These are phyloP conservation scores for Conomelus anceps DNA, from an alignment of 2,888 invertebrate species.

Conservation along the genomic window DNA sequence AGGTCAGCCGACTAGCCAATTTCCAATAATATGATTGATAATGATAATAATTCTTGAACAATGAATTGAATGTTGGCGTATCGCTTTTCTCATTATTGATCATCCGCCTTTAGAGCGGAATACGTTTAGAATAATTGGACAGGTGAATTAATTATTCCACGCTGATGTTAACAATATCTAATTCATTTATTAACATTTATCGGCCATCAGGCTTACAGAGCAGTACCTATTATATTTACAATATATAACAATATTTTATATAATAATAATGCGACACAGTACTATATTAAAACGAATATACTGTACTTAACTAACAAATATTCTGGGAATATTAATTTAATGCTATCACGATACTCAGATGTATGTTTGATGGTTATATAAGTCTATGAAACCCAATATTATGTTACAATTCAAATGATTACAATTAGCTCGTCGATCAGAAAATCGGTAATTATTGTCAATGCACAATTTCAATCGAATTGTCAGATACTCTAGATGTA, in stretches of 20 bases:
- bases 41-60: not conserved
- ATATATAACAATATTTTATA: not conserved
- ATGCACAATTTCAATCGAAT: conserved; percentile 1
- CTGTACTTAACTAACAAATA: not conserved
- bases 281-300: not conserved
- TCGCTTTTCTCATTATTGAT: not conserved
- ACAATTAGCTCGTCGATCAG: not conserved
- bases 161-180: not conserved
- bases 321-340: not conserved
- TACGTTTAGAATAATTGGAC: not conserved
- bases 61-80: not conserved
- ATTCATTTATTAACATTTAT: not conserved
- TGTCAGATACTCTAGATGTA: not conserved
- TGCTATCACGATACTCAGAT: not conserved
- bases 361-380: not conserved
- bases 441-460: conserved; percentile 1
- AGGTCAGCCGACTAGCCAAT: not conserved
- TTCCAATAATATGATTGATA: not conserved
- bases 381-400: not conserved
- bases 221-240: not conserved
- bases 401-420: not conserved
- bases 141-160: not conserved
- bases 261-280: not conserved
- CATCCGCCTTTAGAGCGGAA: not conserved
- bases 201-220: not conserved